A percentile compares a stretch with the other conserved stretches of the same genome.
Conservation (phyloP, 2,113 vertebrate genomes). For the Pteropus alecto region DNA sequence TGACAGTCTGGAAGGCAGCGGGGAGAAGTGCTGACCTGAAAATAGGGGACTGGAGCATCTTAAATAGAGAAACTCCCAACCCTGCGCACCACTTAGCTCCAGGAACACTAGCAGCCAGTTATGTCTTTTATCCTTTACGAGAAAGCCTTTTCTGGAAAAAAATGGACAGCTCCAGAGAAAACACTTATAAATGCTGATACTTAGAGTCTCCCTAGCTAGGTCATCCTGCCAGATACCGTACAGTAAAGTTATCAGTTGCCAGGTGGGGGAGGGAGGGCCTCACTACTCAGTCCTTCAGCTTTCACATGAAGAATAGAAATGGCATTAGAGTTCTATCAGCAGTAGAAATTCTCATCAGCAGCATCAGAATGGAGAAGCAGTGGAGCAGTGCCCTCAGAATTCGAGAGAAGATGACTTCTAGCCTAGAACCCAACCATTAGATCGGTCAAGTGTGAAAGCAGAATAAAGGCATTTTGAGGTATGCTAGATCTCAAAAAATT, state of each 20-base stretch:
- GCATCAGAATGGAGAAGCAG: background rate
- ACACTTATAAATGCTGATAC: background rate
- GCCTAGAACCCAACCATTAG: background rate
- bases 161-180: background rate
- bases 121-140: background rate
- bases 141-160: background rate
- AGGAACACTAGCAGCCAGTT: background rate
- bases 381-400: background rate
- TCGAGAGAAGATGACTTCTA: background rate
- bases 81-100: background rate
- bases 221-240: background rate
- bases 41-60: background rate
- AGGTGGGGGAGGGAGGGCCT: background rate
- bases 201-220: background rate
- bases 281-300: background rate
- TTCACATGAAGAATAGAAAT: background rate
- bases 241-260: background rate
- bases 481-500: background rate
- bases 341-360: background rate
- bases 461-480: slow-evolving; percentile 12
- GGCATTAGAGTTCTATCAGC: background rate
- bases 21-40: background rate
- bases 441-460: background rate
- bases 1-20: background rate
- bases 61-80: background rate